Conservation (phyloP, 2,797 vertebrate genomes). For the Gadopsis marmoratus region DNA sequence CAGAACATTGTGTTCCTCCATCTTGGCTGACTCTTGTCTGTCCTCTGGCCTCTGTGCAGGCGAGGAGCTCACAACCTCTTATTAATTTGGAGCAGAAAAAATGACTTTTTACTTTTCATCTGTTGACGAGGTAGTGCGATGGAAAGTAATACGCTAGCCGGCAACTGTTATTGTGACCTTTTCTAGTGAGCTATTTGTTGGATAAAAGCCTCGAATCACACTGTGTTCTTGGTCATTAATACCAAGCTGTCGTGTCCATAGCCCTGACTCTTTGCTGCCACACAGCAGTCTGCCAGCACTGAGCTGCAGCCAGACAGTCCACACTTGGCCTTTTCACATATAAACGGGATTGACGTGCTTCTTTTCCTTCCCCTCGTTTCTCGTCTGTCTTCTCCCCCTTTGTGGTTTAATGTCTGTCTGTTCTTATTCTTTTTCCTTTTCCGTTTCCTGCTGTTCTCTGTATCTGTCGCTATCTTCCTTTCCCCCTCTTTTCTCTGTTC, state of each 20-base stretch:
- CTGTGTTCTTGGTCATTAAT: constrained; percentile 67
- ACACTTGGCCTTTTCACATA: constrained; percentile 64
- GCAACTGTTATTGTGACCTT: constrained; percentile 70
- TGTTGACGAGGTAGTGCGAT: constrained; percentile 61
- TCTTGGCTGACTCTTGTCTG: constrained; percentile 60
- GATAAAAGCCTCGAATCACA: constrained; percentile 69
- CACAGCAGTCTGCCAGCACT: constrained; percentile 54
- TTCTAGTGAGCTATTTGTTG: constrained; percentile 70
- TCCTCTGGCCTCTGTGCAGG: constrained; percentile 53
- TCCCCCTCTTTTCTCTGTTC: constrained; percentile 23
- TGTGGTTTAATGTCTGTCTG: constrained; percentile 10
- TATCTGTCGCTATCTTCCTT: neutral
- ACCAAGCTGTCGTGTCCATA: constrained; percentile 66
- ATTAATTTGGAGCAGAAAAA: constrained; percentile 51
- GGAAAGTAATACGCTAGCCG: constrained; percentile 62
- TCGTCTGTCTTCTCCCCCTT: constrained; percentile 3
- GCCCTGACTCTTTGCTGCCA: constrained; percentile 50
- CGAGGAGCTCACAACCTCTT: constrained; percentile 42
- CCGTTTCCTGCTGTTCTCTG: neutral
- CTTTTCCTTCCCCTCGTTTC: constrained; percentile 34
- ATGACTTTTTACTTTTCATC: constrained; percentile 49
- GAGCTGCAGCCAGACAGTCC: constrained; percentile 57
- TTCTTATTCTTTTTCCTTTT: neutral
- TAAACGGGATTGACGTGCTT: constrained; percentile 55
- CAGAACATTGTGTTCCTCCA: constrained; percentile 64